Evolutionary conservation across 2,888 invertebrate species (phyloP).

Genomic region (Conistra vaccinii): DNA sequence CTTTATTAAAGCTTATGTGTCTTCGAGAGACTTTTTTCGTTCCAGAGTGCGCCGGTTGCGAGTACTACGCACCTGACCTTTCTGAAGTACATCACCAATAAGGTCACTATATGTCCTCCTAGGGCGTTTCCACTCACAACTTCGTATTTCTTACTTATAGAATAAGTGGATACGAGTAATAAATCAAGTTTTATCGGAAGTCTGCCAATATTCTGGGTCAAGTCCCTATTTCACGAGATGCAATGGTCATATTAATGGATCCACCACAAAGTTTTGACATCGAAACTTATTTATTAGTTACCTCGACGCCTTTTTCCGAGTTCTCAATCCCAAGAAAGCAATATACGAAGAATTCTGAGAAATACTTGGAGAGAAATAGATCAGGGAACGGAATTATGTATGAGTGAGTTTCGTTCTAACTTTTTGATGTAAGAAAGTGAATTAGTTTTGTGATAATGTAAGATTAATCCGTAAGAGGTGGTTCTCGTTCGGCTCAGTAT

Average conservation of each 20-base stretch:
- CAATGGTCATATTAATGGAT: conserved; percentile 53
- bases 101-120: too few relatives aligned
- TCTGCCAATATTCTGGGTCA: conserved; percentile 32
- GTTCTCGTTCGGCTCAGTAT: neutral
- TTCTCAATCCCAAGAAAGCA: conserved; percentile 47
- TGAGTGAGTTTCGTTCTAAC: conserved; percentile 10
- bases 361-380: conserved; percentile 48
- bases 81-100: too few relatives aligned
- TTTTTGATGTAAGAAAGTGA: conserved; percentile 1
- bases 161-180: conserved; percentile 20
- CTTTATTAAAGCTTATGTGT: too few relatives aligned
- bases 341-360: conserved; percentile 51
- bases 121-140: too few relatives aligned
- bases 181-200: conserved; percentile 19
- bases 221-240: conserved; percentile 34
- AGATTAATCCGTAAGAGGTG: neutral
- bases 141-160: neutral
- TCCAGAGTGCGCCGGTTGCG: too few relatives aligned
- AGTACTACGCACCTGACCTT: too few relatives aligned
- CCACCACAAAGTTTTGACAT: conserved; percentile 64
- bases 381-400: conserved; percentile 34
- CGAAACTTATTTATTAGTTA: conserved; percentile 70
- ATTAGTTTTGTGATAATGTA: conserved; percentile 18
- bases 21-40: too few relatives aligned
- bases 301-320: conserved; percentile 60